Evolutionary conservation across 2,113 vertebrate species (phyloP), one percentile per base, ranked within the genome.

Genomic region (Hemibagrus wyckioides): DNA sequence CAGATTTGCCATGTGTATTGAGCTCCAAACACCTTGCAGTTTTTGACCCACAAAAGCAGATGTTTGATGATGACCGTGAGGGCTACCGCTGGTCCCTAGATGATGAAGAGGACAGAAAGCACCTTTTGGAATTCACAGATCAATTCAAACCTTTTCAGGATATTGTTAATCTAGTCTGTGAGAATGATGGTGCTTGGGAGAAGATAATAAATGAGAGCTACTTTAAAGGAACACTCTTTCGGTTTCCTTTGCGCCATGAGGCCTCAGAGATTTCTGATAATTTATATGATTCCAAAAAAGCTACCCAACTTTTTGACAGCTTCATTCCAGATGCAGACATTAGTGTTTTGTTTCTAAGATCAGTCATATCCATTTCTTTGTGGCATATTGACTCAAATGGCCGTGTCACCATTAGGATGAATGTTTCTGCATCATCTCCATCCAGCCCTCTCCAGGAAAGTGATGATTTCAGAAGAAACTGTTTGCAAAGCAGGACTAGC

Each of bases 1-100:
- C 90, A 97, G 97, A 97, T 90, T 89, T 96, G 19, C 96, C 97
- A 80, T 92, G 93, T 83, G 94, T 97, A 85, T 94, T 97, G 86
- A 97, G 96, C 87, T 94, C 94, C 48, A 90, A 91, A 0, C 90
- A 93, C 67, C 81, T 97, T 85, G 97, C 94, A 3, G 77, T 96
- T 41, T 91, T 97, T 93, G 97, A 97, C 88, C 96, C 96, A 0
- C 92, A 95, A 89, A 94, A 95, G 91, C 91, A 77, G n/a, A 88
- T 95, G 65, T 95, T 97, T 90, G 92, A 92, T 23, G 92, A 92
- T 15, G 92, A 91, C 33, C 69, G 63, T 6, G 92, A 91, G n/a
- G 96, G 96, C 3, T 92, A 92, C 67, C 57, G 44, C 77, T 97
- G 96, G 96, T 92, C 91, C 61, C 61, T 97, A 81, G 91, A 95